Evolutionary conservation across 1,140 invertebrate genomes (phyloP), one percentile per base, ranked within the genome.

Genomic region (Sogatella furcifera): DNA sequence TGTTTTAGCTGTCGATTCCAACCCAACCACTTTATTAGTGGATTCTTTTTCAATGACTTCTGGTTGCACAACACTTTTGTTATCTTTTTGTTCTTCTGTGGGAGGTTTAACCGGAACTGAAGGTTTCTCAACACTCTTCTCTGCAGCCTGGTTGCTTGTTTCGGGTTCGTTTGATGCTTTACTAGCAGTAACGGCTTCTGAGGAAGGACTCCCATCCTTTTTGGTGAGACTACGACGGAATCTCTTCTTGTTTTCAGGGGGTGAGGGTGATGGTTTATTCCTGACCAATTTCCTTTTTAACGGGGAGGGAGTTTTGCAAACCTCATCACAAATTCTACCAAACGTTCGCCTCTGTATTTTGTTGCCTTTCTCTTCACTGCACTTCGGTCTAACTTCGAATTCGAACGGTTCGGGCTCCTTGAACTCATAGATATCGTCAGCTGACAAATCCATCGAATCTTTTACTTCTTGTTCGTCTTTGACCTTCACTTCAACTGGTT

Each of bases 341-440:
- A 59, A 56, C 42, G 57, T 19, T 15, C 59, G 22, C 22, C 57
- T 43, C 56, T 63, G 53, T n/a, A 62, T 57, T 57, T 63, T 63
- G 14, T 28, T 24, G 5, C 62, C 52, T 60, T 63, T 56, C 74
- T 77, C 57, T 73, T 77, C 19, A 68, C 31, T 55, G 19, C 46
- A 58, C 28, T 66, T 69, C 14, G 78, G 76, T 43, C 84, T 78
- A 10, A 85, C 79, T 72, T 89, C 86, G 65, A 90, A 84, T 71
- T 90, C 87, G 68, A 90, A 90, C 0, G 88, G 87, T 72, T 92
- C 89, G 0, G 88, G 87, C 74, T 92, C 89, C 72, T 91, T 91
- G 67, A 92, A 92, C 71, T 92, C 89, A 66, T 92, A 92, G 69
- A 90, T 82, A 71, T 90, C 89, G 65, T 86, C 84, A 63, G 64